phyloP scores from a whole-genome alignment of 2,113 vertebrate species.

The Atlantisia rogersi region DNA sequence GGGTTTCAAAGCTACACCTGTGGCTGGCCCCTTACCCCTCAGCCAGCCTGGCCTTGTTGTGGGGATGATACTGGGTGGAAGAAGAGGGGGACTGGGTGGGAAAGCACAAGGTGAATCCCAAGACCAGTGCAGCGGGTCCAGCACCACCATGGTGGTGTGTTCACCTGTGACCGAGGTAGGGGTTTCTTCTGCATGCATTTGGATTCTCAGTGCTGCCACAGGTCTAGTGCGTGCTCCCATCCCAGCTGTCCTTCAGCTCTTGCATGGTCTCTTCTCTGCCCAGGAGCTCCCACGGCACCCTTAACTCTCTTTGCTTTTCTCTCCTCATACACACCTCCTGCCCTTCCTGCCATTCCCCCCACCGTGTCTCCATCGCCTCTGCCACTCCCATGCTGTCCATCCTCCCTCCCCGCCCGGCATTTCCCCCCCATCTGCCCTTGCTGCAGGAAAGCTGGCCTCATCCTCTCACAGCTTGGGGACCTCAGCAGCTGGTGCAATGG shows the following conservation, averaged over 20 bases:
- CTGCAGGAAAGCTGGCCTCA: slow-evolving; percentile 92
- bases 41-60: neutral
- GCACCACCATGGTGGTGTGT: fast-evolving
- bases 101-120: neutral
- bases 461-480: slow-evolving; percentile 92
- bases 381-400: neutral
- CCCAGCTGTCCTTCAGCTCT: fast-evolving
- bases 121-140: neutral
- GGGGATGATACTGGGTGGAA: neutral
- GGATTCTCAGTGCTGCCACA: neutral
- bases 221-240: neutral
- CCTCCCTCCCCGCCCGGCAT: neutral
- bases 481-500: slow-evolving; percentile 92
- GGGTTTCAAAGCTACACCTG: neutral
- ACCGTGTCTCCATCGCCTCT: neutral
- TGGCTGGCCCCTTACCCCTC: neutral
- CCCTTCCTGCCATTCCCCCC: neutral
- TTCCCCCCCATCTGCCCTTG: neutral
- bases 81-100: neutral
- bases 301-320: slow-evolving; percentile 27
- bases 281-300: neutral
- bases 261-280: neutral
- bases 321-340: neutral
- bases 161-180: fast-evolving
- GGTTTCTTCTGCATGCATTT: neutral